Conservation (phyloP, 2,888 invertebrate genomes). For the Netelia virgata region DNA sequence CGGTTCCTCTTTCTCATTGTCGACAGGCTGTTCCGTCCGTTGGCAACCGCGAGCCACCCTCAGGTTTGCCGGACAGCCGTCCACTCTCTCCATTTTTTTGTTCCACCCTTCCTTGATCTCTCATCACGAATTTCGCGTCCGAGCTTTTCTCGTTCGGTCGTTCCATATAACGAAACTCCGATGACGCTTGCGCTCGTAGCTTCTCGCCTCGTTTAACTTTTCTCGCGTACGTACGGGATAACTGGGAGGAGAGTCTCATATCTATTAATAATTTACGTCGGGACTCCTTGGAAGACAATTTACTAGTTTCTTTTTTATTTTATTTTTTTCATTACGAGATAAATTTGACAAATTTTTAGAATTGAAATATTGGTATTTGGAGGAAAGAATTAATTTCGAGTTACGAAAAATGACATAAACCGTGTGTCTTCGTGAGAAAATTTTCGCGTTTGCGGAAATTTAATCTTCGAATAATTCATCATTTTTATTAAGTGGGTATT, state of each 20-base stretch:
- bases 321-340: no score
- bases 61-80: constrained; percentile 56
- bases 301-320: no score
- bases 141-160: constrained; percentile 56
- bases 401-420: constrained; percentile 35
- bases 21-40: constrained; percentile 44
- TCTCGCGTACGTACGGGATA: constrained; percentile 45
- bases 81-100: constrained; percentile 41
- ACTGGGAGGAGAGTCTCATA: background rate
- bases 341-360: no score
- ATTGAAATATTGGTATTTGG: no score
- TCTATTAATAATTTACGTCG: background rate
- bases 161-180: constrained; percentile 55
- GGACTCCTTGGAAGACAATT: no score
- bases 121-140: constrained; percentile 41
- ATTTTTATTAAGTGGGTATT: background rate
- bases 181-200: constrained; percentile 51
- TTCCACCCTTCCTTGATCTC: constrained; percentile 27
- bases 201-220: constrained; percentile 61
- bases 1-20: constrained; percentile 15
- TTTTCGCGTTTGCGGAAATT: background rate
- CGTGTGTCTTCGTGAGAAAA: background rate
- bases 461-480: background rate
- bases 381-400: no score
- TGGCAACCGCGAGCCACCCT: constrained; percentile 58